These are phyloP conservation scores for Sorex araneus DNA, from an alignment of 2,113 vertebrate species.

Conservation along the genomic window DNA sequence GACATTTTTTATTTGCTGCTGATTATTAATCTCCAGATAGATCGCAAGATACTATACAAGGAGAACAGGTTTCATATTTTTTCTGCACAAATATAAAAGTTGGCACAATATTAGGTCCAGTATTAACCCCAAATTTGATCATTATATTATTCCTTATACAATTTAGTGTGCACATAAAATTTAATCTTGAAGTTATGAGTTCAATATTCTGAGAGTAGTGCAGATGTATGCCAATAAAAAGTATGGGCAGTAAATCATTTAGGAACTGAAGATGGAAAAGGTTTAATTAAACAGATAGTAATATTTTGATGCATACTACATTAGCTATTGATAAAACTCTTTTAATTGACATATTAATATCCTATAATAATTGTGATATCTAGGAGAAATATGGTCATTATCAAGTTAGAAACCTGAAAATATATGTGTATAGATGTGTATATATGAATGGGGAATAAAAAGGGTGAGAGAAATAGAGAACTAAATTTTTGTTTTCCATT, in stretches of 20 bases:
- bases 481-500: not conserved
- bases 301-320: constrained; percentile 48
- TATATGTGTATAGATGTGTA: not conserved
- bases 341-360: constrained; percentile 14
- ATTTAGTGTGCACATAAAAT: not conserved
- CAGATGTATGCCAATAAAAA: constrained; percentile 44
- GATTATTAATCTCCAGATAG: not conserved
- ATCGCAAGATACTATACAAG: constrained; percentile 27
- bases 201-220: constrained; percentile 35
- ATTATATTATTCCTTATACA: constrained; percentile 48
- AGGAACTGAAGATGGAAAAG: constrained; percentile 39
- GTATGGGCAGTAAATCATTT: constrained; percentile 50
- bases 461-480: not conserved
- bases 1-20: not conserved
- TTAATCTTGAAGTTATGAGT: not conserved
- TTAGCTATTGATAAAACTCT: constrained; percentile 15
- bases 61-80: constrained; percentile 22
- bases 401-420: constrained; percentile 13
- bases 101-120: constrained; percentile 12
- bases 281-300: constrained; percentile 61
- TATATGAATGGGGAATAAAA: not conserved
- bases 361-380: not conserved
- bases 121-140: constrained; percentile 52
- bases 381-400: not conserved
- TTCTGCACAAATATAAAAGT: not conserved